Percentiles rank a stretch among this genome's conserved stretches.
These are phyloP conservation scores for Eumaeus atala DNA, from an alignment of 1,140 invertebrate genomes.

Conservation along the genomic window DNA sequence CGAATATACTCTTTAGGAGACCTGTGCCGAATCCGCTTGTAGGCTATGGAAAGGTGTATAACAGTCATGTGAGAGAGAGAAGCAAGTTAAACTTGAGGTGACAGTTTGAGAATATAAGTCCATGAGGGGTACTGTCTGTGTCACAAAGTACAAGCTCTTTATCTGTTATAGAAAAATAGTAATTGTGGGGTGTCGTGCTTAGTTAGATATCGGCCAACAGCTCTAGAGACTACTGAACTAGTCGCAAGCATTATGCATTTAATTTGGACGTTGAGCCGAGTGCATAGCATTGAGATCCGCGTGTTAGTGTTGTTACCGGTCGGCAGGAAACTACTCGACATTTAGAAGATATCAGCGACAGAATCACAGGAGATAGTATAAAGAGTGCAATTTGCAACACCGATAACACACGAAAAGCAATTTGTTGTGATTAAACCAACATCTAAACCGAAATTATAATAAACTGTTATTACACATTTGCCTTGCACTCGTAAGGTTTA, in stretches of 20 bases:
- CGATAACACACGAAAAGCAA: conserved; percentile 50
- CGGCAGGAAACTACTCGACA: conserved; percentile 61
- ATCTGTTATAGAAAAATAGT: conserved; percentile 56
- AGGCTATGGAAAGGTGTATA: conserved; percentile 74
- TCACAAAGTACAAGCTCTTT: conserved; percentile 73
- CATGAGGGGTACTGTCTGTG: conserved; percentile 58
- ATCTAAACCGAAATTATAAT: neutral
- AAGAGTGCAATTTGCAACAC: conserved; percentile 74
- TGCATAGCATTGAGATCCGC: conserved; percentile 65
- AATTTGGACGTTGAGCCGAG: conserved; percentile 68
- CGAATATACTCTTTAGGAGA: conserved; percentile 76
- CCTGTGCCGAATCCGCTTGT: conserved; percentile 75
- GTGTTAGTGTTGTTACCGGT: conserved; percentile 54
- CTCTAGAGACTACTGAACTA: conserved; percentile 69
- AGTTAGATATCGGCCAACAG: conserved; percentile 68
- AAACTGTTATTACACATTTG: too few relatives aligned
- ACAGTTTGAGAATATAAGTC: conserved; percentile 49
- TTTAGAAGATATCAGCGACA: conserved; percentile 67
- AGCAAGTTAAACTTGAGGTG: conserved; percentile 58
- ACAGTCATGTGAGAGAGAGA: conserved; percentile 69
- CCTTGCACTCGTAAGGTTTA: neutral
- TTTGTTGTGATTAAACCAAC: conserved; percentile 23
- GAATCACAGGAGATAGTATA: conserved; percentile 70
- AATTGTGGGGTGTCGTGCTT: conserved; percentile 68
- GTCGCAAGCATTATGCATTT: conserved; percentile 71